Conservation (phyloP, 2,888 invertebrate genomes). For the Rhorus exstirpatorius region DNA sequence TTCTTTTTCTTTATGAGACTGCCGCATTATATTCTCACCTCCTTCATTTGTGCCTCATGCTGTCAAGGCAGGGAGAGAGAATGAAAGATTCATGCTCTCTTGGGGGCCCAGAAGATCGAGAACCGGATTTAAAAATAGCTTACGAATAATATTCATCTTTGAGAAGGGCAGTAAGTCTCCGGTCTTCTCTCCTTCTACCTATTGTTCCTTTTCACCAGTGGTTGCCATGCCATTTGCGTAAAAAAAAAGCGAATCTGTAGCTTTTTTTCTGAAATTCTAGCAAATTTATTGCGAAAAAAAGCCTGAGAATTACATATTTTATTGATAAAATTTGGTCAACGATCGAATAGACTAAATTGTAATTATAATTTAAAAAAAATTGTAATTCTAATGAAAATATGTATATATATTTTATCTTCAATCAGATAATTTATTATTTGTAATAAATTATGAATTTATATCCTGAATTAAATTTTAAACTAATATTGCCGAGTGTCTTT, state of each 20-base stretch:
- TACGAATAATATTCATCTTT: slow-evolving; percentile 32
- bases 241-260: too few relatives aligned
- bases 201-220: slow-evolving; percentile 4
- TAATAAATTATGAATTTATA: too few relatives aligned
- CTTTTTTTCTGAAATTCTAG: too few relatives aligned
- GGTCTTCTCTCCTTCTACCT: not conserved
- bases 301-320: too few relatives aligned
- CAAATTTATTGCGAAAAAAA: too few relatives aligned
- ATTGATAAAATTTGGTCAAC: too few relatives aligned
- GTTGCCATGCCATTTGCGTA: slow-evolving; percentile 40
- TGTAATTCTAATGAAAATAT: too few relatives aligned
- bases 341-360: too few relatives aligned
- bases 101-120: slow-evolving; percentile 1
- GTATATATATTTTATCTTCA: too few relatives aligned
- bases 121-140: slow-evolving; percentile 23
- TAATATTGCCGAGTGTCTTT: too few relatives aligned
- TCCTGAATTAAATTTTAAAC: not conserved
- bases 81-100: slow-evolving; percentile 14
- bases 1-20: slow-evolving; percentile 20
- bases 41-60: slow-evolving; percentile 1
- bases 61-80: not conserved
- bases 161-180: slow-evolving; percentile 25
- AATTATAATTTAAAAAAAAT: too few relatives aligned
- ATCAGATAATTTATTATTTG: too few relatives aligned
- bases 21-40: slow-evolving; percentile 35